Evolutionary conservation across 2,888 invertebrate species (phyloP), one percentile per base, ranked within the genome.

Genomic region (Campaea margaritaria): DNA sequence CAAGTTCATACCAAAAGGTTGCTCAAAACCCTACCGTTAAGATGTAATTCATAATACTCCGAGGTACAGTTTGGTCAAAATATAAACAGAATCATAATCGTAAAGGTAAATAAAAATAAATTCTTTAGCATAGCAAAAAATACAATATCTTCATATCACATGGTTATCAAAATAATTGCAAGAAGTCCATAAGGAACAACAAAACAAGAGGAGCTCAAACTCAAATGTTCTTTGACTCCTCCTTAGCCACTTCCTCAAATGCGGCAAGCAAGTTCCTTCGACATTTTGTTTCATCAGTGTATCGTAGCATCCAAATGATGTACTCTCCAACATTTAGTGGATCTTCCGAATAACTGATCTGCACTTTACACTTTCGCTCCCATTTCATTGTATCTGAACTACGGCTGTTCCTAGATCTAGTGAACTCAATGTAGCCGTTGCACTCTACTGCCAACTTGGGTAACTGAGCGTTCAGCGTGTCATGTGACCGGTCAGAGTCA

Each of bases 291-390:
- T 94, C 94, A 73, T 93, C 94, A 57, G 93, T 93, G 72, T 95
- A 95, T 58, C 93, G 87, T 66, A 95, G 90, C 60, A 91, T 84
- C 89, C 94, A 94, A 71, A 95, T 93, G 7, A 93, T 92, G 70
- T 93, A 94, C 72, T 94, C 93, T 15, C 93, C 93, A 56, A 89
- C 74, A 75, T 93, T 92, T 9, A 91, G 74, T 10, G 89, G 90
- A 56, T 93, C 91, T 62, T 91, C 89, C 0, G 93, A 93, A 79
- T 94, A 95, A 28, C 94, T 94, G 13, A 95, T 93, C 81, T 94
- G 94, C 50, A 95, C 79, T 75, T 94, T 95, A 74, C 94, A 94
- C 46, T 93, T 93, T 55, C 94, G 86, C 64, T 92, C 93, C 94
- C 95, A 95, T 69, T 93, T 94, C 85, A 91, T 93, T 59, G 75